Evolutionary conservation across 2,797 vertebrate genomes (phyloP), one percentile per base, ranked within the genome.

Genomic region (Heliangelus exortis): DNA sequence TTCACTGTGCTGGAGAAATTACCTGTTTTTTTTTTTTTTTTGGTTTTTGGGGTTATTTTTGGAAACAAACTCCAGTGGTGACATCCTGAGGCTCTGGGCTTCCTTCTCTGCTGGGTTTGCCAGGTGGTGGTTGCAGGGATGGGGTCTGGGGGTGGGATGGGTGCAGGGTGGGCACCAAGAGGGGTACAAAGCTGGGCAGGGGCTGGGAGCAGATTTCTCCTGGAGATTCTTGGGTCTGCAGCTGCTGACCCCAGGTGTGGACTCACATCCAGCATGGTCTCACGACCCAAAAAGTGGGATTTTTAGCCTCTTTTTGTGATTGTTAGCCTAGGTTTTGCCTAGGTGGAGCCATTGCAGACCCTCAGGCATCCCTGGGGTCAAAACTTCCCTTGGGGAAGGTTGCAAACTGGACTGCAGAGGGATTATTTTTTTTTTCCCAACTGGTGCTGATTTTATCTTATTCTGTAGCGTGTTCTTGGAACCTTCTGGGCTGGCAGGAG

Each of bases 1-100:
- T 87, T 95, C 95, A 92, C 95, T 93, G 94, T 95, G 92, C 9
- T 17, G 31, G 78, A 77, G 88, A 66, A 75, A 57, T 2, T n/a
- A 39, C 39, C 15, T 66, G 29, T 12, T 41, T 84, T 28, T 9
- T 10, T 18, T 39, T 10, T 84, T 28, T 8, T 10, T 18, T 9
- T 36, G 36, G 39, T 39, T 36, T 36, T 36, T 9, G 36, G 10
- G 39, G 39, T 11, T 39, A 11, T 39, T 39, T 11, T 39, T 39
- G 10, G 39, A 39, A 39, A 34, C 20, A 47, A 50, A 9, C 1
- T 0, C 23, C 8, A 36, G 34, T 47, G 51, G 3, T 41, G 77
- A 34, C 29, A 16, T 21, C 39, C 12, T 15, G 16, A 41, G 6
- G 34, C 11, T 3, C 0, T 10, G 34, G 76, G 33, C 1, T 68